phyloP scores from a whole-genome alignment of 2,888 invertebrate species.

The Ormia ochracea region DNA sequence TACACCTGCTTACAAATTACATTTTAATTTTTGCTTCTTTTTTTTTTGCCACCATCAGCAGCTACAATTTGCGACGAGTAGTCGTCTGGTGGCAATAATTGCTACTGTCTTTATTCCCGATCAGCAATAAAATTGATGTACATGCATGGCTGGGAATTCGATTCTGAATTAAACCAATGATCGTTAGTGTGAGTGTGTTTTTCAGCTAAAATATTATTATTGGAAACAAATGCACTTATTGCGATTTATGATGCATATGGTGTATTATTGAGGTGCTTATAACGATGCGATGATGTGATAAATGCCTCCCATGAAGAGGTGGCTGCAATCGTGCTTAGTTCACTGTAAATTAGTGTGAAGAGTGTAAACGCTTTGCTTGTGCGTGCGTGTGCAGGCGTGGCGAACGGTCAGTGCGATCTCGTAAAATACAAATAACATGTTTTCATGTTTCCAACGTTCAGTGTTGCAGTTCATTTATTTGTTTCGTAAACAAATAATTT shows the following conservation, averaged over 20 bases:
- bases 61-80: no score
- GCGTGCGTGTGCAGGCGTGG: not conserved
- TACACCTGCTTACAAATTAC: no score
- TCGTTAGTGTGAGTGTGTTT: not conserved
- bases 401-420: not conserved
- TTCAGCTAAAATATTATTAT: conserved; percentile 38
- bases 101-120: no score
- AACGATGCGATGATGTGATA: not conserved
- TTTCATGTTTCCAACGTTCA: not conserved
- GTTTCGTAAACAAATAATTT: conserved; percentile 41
- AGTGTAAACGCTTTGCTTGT: not conserved
- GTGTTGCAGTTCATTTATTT: conserved; percentile 18
- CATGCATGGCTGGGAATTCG: conserved; percentile 6
- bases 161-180: conserved; percentile 1
- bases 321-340: not conserved
- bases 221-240: conserved; percentile 42
- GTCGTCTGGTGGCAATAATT: no score
- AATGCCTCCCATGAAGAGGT: conserved; percentile 10
- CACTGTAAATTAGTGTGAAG: not conserved
- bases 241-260: conserved; percentile 46
- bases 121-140: not conserved
- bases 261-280: conserved; percentile 22
- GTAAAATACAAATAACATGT: conserved; percentile 35
- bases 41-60: no score
- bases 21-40: no score